phyloP scores from a whole-genome alignment of 2,797 vertebrate species.

The Gymnocypris eckloni region DNA sequence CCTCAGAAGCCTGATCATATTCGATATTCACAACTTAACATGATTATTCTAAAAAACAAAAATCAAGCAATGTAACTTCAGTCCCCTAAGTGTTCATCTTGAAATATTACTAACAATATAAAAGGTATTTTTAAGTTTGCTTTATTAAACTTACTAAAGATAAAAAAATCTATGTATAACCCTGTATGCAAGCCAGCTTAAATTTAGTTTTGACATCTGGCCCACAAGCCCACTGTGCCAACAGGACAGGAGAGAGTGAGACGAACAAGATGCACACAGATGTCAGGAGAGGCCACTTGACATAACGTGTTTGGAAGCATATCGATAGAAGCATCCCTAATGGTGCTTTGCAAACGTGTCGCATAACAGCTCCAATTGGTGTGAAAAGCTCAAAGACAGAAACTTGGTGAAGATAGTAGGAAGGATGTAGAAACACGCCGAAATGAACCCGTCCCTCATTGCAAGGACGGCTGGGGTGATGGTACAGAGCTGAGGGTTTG shows the following conservation, averaged over 20 bases:
- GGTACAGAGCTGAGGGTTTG: background rate
- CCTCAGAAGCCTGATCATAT: background rate
- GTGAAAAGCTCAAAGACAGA: slow-evolving; percentile 32
- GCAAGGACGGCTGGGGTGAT: background rate
- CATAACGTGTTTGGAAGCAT: slow-evolving; percentile 19
- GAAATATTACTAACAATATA: background rate
- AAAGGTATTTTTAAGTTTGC: background rate
- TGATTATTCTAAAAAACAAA: background rate
- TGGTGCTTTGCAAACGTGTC: slow-evolving; percentile 19
- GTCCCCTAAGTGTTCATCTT: background rate
- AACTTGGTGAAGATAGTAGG: background rate
- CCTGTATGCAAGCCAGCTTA: background rate
- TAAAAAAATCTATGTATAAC: background rate
- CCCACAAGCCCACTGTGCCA: background rate
- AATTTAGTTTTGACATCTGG: background rate
- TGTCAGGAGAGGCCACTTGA: slow-evolving; percentile 26
- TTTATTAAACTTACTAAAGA: background rate
- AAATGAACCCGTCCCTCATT: background rate
- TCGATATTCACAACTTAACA: background rate
- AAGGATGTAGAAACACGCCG: background rate
- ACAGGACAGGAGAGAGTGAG: background rate
- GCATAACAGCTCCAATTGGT: slow-evolving; percentile 19
- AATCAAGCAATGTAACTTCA: background rate
- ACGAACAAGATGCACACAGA: background rate
- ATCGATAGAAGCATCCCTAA: slow-evolving; percentile 16